phyloP scores from a whole-genome alignment of 2,113 vertebrate genomes.

The Pelusios castaneus region DNA sequence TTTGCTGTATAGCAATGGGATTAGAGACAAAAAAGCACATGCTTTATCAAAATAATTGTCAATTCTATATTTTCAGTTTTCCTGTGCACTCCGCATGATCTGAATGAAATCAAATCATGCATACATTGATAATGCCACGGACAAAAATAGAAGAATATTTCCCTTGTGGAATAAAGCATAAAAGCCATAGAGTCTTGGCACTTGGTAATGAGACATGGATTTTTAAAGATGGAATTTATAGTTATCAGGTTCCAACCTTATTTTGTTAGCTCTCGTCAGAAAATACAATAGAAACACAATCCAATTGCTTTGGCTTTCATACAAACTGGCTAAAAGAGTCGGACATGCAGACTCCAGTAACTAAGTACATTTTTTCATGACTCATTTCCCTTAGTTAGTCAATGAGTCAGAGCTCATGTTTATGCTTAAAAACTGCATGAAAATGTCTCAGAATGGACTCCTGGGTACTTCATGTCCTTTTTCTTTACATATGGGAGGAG shows the following conservation, averaged over 20 bases:
- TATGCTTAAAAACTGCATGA: constrained; percentile 14
- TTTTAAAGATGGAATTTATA: neutral
- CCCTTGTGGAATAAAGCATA: neutral
- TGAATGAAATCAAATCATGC: neutral
- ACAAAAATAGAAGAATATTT: neutral
- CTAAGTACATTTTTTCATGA: constrained; percentile 46
- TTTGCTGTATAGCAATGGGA: neutral
- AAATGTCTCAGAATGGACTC: constrained; percentile 33
- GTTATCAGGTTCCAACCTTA: neutral
- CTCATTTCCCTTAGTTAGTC: constrained; percentile 69
- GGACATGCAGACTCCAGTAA: constrained; percentile 24
- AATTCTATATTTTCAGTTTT: neutral
- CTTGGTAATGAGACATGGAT: accelerated
- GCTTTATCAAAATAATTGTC: neutral
- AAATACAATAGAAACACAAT: constrained; percentile 36
- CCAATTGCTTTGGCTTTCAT: constrained; percentile 13
- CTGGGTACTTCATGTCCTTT: constrained; percentile 3
- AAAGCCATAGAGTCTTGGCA: neutral
- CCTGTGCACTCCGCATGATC: neutral
- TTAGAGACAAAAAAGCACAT: neutral
- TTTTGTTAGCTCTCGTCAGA: constrained; percentile 27
- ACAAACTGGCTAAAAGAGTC: constrained; percentile 32
- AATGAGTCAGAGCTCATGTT: constrained; percentile 66
- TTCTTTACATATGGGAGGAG: neutral
- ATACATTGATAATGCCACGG: neutral